These are phyloP conservation scores for Grallaria varia DNA, from an alignment of 2,113 vertebrate genomes.

Conservation along the genomic window DNA sequence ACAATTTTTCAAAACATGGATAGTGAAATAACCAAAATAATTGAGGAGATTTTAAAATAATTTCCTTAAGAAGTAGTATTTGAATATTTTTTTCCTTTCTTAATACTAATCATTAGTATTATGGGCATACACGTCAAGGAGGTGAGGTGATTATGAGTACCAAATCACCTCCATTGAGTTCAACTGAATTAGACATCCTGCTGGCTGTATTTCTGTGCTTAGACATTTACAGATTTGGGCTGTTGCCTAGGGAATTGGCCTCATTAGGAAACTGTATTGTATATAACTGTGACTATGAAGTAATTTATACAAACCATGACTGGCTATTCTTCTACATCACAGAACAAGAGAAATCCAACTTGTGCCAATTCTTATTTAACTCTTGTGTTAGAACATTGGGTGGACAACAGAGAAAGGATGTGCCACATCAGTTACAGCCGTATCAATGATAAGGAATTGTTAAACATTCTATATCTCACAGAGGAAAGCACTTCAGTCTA, in stretches of 20 bases:
- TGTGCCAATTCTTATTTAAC: neutral
- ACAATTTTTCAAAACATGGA: neutral
- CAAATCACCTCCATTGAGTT: neutral
- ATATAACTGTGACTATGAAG: neutral
- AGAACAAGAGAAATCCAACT: neutral
- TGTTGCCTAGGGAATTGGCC: conserved; percentile 60
- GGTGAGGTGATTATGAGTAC: conserved; percentile 26
- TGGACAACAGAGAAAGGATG: neutral
- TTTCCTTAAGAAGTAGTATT: neutral
- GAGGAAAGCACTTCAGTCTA: neutral
- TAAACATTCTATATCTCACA: neutral
- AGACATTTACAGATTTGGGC: conserved; percentile 25
- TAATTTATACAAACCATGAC: conserved; percentile 22
- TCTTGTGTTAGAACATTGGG: neutral
- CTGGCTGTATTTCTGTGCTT: conserved; percentile 39
- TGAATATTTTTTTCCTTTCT: neutral
- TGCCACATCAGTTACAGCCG: neutral
- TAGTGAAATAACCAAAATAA: neutral
- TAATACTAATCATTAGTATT: neutral
- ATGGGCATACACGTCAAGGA: neutral
- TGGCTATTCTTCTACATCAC: neutral
- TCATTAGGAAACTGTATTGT: conserved; percentile 45
- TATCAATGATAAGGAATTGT: neutral
- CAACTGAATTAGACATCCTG: conserved; percentile 15
- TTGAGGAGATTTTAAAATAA: neutral